Evolutionary conservation across 1,140 invertebrate species (phyloP).

Genomic region (Carposina sasakii): DNA sequence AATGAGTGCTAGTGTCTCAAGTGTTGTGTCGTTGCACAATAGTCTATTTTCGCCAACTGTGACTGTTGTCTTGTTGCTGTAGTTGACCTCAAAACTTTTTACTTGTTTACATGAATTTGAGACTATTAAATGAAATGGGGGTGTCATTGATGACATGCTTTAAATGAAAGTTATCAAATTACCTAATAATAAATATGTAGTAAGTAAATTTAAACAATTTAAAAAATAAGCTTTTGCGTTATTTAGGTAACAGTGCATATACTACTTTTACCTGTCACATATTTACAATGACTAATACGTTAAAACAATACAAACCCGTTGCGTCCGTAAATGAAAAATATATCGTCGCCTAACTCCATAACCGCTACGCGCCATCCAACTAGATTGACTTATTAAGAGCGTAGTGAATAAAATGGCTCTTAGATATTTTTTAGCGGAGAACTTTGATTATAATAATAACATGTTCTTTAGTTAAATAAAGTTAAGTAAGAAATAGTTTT

Average conservation of each 20-base stretch:
- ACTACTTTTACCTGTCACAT: slow-evolving; percentile 2
- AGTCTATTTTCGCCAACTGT: slow-evolving; percentile 26
- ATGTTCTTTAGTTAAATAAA: no score
- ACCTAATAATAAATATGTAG: no score
- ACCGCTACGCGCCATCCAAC: slow-evolving; percentile 40
- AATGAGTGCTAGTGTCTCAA: slow-evolving; percentile 22
- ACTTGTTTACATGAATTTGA: no score
- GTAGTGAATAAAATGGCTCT: background rate
- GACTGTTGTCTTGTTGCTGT: slow-evolving; percentile 17
- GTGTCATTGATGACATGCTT: no score
- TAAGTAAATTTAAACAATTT: no score
- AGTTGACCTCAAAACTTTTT: slow-evolving; percentile 27
- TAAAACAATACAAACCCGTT: slow-evolving; percentile 45
- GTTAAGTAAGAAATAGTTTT: slow-evolving; percentile 12
- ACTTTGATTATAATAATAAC: no score
- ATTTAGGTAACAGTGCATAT: slow-evolving; percentile 8
- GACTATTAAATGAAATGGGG: no score
- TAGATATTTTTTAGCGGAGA: background rate
- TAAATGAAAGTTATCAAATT: no score
- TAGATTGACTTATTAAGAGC: slow-evolving; percentile 16
- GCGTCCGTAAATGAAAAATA: slow-evolving; percentile 47
- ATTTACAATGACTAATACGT: background rate
- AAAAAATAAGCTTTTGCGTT: background rate
- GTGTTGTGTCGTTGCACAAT: slow-evolving; percentile 25
- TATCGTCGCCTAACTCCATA: slow-evolving; percentile 57